phyloP scores from a whole-genome alignment of 2,113 vertebrate species.

The Eptatretus burgeri region DNA sequence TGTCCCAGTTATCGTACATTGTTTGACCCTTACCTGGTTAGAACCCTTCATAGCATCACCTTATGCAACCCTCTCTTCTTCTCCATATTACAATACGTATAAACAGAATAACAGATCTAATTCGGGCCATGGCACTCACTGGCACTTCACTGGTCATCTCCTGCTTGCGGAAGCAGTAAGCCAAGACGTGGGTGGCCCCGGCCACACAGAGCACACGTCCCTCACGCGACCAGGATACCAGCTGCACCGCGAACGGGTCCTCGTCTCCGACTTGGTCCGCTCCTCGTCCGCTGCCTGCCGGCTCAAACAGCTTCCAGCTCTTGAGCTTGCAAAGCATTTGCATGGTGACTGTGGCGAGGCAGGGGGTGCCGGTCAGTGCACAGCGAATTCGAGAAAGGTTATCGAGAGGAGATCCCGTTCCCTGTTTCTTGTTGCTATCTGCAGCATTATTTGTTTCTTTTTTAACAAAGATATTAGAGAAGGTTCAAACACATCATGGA shows the following conservation, averaged over 20 bases:
- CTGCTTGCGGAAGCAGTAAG: slow-evolving; percentile 78
- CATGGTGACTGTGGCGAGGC: slow-evolving; percentile 38
- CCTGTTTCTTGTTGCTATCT: too few species aligned
- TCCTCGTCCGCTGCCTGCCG: not conserved
- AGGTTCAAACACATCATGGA: too few species aligned
- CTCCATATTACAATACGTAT: too few species aligned
- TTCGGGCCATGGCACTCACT: slow-evolving; percentile 26
- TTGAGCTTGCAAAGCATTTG: slow-evolving; percentile 96
- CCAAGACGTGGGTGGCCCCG: slow-evolving; percentile 62
- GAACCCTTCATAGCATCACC: too few species aligned
- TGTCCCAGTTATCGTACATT: too few species aligned
- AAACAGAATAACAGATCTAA: too few species aligned
- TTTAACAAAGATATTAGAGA: too few species aligned
- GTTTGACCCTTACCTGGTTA: too few species aligned
- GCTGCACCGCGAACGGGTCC: slow-evolving; percentile 72
- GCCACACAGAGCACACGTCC: slow-evolving; percentile 82
- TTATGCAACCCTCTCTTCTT: too few species aligned
- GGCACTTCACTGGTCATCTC: slow-evolving; percentile 59
- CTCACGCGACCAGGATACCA: slow-evolving; percentile 86
- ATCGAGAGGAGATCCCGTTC: too few species aligned
- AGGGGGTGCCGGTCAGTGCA: not conserved
- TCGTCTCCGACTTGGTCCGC: slow-evolving; percentile 34
- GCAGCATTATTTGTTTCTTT: too few species aligned
- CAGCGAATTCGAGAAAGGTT: too few species aligned
- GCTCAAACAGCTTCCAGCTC: slow-evolving; percentile 77